These are phyloP conservation scores for Dryobota labecula DNA, from an alignment of 2,888 invertebrate species.

Conservation along the genomic window DNA sequence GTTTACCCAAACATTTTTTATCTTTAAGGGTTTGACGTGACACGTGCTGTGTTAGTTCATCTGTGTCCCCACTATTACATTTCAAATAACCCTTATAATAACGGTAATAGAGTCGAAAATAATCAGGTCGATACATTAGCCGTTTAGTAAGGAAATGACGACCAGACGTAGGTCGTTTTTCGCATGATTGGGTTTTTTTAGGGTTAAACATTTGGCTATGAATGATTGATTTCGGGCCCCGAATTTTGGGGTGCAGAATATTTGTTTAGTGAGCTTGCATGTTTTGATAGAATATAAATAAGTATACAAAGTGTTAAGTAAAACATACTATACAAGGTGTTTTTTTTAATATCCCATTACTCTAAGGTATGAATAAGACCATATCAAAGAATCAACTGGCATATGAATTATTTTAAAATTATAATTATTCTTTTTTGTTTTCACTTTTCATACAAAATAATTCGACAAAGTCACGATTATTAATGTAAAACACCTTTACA, in stretches of 20 bases:
- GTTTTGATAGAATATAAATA: conserved; percentile 32
- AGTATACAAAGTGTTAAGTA: neutral
- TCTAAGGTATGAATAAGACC: too few species aligned
- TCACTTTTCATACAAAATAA: too few species aligned
- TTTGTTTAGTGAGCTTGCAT: conserved; percentile 54
- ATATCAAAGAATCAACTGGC: too few species aligned
- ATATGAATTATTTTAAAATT: too few species aligned
- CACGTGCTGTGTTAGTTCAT: conserved; percentile 74
- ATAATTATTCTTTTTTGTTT: too few species aligned
- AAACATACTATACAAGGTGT: neutral
- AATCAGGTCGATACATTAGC: conserved; percentile 73
- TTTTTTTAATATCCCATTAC: too few species aligned
- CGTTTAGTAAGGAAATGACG: conserved; percentile 83
- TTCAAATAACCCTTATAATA: conserved; percentile 59
- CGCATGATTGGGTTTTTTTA: conserved; percentile 85
- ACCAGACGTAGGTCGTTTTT: conserved; percentile 82
- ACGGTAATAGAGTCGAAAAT: conserved; percentile 57
- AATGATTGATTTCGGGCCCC: conserved; percentile 65
- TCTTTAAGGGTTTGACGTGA: conserved; percentile 71
- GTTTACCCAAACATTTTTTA: conserved; percentile 74
- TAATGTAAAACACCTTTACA: too few species aligned
- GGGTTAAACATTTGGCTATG: conserved; percentile 72
- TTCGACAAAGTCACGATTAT: too few species aligned
- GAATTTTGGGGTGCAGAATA: conserved; percentile 51
- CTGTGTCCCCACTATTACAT: conserved; percentile 60